Evolutionary conservation across 2,888 invertebrate species (phyloP), one percentile per base, ranked within the genome.

Genomic region (Microdon myrmicae): DNA sequence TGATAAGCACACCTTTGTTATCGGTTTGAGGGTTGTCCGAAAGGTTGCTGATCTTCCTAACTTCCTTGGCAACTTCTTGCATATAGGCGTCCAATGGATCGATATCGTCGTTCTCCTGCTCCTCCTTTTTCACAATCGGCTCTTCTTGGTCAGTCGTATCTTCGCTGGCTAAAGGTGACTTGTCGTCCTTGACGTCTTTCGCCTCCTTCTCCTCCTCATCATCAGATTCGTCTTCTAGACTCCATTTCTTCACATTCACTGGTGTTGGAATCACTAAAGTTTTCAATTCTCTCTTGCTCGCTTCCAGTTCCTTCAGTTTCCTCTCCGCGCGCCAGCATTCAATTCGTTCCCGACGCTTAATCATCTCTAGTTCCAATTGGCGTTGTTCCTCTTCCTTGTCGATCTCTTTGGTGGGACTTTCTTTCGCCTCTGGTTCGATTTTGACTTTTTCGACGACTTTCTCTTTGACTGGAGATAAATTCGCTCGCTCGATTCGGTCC

Each of bases 21-120:
- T 77, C 78, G 2, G 82, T 82, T n/a, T 79, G 80, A 67, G 84
- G 82, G 37, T 83, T 81, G 19, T 79, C 75, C 2, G 79, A 71
- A 31, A 80, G 75, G 60, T 79, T 74, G 61, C 78, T 81, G 5
- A 80, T 78, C 20, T 78, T 78, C 0, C 77, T 71, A 43, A 80
- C 79, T 71, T 85, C 86, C 71, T 85, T 84, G 71, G 86, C 84
- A 1, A 85, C 85, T 81, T 90, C 92, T 80, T 89, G 88, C 99
- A 99, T 99, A 75, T 90, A 99, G 4, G 97, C 98, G 84, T 99
- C 99, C 17, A 99, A 81, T 0, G 98, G 92, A 83, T 99, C 98
- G 34, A 93, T 87, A 75, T 96, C 96, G 67, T 92, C 92, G 69
- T 88, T 89, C 32, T 79, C 78, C 31, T 79, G 78, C 41, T 80